A percentile compares a stretch with the other conserved stretches of the same genome.
phyloP scores from a whole-genome alignment of 2,888 invertebrate genomes.

The Apamea anceps region DNA sequence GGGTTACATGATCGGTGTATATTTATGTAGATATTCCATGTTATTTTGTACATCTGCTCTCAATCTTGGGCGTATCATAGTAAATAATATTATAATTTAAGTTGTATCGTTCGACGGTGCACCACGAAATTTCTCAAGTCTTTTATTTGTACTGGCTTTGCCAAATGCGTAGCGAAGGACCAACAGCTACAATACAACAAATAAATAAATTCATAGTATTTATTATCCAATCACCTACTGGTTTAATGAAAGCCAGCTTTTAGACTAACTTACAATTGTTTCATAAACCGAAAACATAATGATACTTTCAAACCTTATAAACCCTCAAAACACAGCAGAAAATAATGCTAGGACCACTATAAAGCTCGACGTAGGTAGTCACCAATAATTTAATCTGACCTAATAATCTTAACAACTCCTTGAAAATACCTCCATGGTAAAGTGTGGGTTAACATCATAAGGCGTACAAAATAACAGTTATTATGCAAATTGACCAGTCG shows the following conservation, averaged over 20 bases:
- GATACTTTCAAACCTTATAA: neutral
- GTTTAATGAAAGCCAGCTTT: neutral
- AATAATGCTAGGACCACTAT: constrained; percentile 27
- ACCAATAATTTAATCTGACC: constrained; percentile 56
- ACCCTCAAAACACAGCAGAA: constrained; percentile 10
- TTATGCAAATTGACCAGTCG: constrained; percentile 69
- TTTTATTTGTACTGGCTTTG: no score
- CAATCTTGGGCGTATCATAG: no score
- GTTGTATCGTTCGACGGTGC: no score
- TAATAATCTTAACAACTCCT: constrained; percentile 61
- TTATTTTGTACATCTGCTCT: no score
- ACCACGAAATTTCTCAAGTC: no score
- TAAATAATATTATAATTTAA: no score
- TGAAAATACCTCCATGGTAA: constrained; percentile 47
- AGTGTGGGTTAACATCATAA: constrained; percentile 51
- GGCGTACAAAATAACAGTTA: constrained; percentile 68
- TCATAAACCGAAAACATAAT: neutral
- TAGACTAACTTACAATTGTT: neutral
- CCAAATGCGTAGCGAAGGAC: no score
- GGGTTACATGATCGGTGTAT: no score
- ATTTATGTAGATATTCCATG: no score
- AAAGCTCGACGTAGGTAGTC: constrained; percentile 23
- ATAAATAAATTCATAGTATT: no score
- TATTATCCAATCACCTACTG: no score
- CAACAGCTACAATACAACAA: no score